Conservation (phyloP, 2,797 vertebrate species). For the Erethizon dorsatum region DNA sequence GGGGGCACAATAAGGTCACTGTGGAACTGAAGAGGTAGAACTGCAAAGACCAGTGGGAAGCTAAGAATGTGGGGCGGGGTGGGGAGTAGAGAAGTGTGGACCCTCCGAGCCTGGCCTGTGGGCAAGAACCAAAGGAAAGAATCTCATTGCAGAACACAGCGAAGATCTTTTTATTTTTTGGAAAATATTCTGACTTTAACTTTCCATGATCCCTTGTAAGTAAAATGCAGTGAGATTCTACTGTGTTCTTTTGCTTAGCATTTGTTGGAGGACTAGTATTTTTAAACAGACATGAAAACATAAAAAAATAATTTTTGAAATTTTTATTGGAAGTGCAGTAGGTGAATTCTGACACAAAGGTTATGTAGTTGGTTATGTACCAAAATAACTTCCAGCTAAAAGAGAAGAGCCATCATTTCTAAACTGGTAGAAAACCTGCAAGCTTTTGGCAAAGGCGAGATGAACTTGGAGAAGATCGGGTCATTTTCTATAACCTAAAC, state of each 20-base stretch:
- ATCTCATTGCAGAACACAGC: not conserved
- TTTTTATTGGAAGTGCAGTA: constrained; percentile 30
- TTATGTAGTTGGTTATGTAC: constrained; percentile 65
- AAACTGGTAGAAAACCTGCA: not conserved
- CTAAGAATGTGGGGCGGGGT: rapidly evolving
- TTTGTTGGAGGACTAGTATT: not conserved
- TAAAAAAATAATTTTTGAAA: not conserved
- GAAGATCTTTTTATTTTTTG: not conserved
- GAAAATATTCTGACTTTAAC: constrained; percentile 2
- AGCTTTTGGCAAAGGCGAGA: not conserved
- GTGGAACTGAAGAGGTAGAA: not conserved
- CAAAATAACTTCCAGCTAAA: constrained; percentile 66
- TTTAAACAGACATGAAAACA: constrained; percentile 35
- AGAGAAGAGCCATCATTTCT: not conserved
- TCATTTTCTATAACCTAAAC: not conserved
- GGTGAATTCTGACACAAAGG: constrained; percentile 61
- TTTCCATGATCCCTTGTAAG: not conserved
- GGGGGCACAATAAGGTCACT: not conserved
- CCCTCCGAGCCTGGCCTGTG: not conserved
- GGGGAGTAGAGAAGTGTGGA: rapidly evolving
- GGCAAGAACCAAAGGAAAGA: not conserved
- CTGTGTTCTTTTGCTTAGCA: constrained; percentile 3
- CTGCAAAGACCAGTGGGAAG: not conserved
- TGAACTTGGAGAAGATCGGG: not conserved
- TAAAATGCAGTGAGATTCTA: not conserved